A percentile compares a stretch with the other conserved stretches of the same genome.
phyloP scores from a whole-genome alignment of 2,797 vertebrate genomes.

The Acomys russatus region DNA sequence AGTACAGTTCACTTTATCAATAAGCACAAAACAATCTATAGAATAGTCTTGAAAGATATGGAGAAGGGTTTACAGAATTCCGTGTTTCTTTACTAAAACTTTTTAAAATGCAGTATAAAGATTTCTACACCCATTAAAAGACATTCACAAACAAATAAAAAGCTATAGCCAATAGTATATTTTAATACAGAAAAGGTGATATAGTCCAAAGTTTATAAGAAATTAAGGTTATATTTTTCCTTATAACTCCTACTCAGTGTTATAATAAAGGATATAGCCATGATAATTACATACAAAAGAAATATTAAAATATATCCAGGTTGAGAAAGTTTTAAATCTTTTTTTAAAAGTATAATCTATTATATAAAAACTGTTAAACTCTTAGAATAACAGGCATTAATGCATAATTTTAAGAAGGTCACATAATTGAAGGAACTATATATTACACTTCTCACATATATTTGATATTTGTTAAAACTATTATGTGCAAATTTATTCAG shows the following conservation, averaged over 20 bases:
- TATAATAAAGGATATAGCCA: not conserved
- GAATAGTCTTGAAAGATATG: not conserved
- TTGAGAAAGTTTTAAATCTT: not conserved
- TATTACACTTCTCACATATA: not conserved
- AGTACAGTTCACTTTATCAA: not conserved
- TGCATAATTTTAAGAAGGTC: not conserved
- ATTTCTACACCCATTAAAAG: not conserved
- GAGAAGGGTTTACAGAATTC: not conserved
- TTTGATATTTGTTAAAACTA: not conserved
- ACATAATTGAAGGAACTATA: not conserved
- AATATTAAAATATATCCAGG: not conserved
- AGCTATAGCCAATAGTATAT: not conserved
- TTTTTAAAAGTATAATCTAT: too few relatives aligned
- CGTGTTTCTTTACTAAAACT: not conserved
- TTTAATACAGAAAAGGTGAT: not conserved
- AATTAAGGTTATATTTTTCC: not conserved
- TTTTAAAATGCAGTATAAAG: not conserved
- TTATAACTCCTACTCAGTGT: not conserved
- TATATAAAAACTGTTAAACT: not conserved
- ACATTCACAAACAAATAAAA: not conserved
- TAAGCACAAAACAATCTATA: not conserved
- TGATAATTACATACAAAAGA: not conserved
- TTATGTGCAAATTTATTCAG: not conserved
- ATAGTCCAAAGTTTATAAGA: not conserved
- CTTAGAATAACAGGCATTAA: not conserved